These are phyloP conservation scores for Erpetoichthys calabaricus DNA, from an alignment of 2,797 vertebrate genomes.

Conservation along the genomic window DNA sequence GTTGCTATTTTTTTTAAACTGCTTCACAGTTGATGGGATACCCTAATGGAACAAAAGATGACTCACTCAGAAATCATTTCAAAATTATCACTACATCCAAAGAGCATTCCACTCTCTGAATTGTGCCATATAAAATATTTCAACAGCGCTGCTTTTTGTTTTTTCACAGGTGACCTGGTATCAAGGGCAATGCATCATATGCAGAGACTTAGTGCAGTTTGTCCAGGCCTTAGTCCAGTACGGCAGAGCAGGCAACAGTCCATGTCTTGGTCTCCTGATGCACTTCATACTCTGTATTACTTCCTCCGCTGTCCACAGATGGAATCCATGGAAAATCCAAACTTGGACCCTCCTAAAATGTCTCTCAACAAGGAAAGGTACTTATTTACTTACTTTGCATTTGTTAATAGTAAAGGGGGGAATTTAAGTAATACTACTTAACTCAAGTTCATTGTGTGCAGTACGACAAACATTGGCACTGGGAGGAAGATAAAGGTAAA, in stretches of 20 bases:
- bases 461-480: too few species aligned
- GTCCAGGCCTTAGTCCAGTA: constrained; percentile 42
- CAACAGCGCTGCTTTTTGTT: not conserved
- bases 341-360: constrained; percentile 71
- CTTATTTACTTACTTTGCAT: not conserved
- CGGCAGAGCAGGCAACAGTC: constrained; percentile 56
- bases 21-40: too few species aligned
- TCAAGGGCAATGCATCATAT: constrained; percentile 83
- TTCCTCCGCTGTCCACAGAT: constrained; percentile 83
- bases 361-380: constrained; percentile 68
- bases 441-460: too few species aligned
- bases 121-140: too few species aligned
- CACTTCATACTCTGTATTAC: constrained; percentile 84
- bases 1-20: too few species aligned
- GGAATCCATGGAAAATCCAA: constrained; percentile 84
- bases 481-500: too few species aligned
- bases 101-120: too few species aligned
- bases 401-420: too few species aligned
- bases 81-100: too few species aligned
- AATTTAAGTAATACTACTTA: too few species aligned
- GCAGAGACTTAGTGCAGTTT: constrained; percentile 58
- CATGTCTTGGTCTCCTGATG: constrained; percentile 75
- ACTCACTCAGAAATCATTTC: too few species aligned
- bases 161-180: constrained; percentile 70
- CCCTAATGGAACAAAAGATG: too few species aligned